A percentile compares a stretch with the other conserved stretches of the same genome.
Conservation (phyloP, 2,797 vertebrate genomes). For the Myioborus melanocephalus region DNA sequence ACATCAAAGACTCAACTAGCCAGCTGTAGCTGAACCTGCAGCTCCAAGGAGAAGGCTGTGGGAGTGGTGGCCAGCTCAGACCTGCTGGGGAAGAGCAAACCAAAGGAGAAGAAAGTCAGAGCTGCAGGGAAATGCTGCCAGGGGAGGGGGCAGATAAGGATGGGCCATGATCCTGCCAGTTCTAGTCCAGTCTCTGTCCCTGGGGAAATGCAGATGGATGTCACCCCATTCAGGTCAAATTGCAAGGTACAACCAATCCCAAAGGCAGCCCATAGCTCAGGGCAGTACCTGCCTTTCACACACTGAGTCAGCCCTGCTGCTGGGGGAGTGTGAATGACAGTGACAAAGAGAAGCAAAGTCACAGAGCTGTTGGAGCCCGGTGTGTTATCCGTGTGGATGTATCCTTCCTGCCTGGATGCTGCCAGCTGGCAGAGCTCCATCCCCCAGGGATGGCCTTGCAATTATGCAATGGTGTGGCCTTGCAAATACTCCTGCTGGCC, state of each 20-base stretch:
- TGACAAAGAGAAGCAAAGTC: not conserved
- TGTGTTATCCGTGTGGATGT: not conserved
- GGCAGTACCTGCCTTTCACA: not conserved
- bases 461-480: not conserved
- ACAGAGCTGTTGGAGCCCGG: not conserved
- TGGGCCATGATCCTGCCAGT: not conserved
- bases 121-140: not conserved
- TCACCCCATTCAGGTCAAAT: not conserved
- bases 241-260: not conserved
- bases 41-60: not conserved
- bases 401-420: not conserved
- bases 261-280: not conserved
- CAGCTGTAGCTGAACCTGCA: not conserved
- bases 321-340: not conserved
- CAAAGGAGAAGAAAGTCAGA: not conserved
- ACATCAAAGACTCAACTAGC: not conserved
- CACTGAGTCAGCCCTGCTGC: not conserved
- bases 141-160: not conserved
- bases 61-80: not conserved
- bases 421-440: conserved; percentile 24
- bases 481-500: not conserved
- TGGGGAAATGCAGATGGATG: not conserved
- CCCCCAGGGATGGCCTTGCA: not conserved
- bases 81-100: not conserved
- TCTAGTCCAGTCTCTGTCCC: not conserved